These are phyloP conservation scores for Microcebus jonahi DNA, from an alignment of 2,113 vertebrate genomes.

Conservation along the genomic window DNA sequence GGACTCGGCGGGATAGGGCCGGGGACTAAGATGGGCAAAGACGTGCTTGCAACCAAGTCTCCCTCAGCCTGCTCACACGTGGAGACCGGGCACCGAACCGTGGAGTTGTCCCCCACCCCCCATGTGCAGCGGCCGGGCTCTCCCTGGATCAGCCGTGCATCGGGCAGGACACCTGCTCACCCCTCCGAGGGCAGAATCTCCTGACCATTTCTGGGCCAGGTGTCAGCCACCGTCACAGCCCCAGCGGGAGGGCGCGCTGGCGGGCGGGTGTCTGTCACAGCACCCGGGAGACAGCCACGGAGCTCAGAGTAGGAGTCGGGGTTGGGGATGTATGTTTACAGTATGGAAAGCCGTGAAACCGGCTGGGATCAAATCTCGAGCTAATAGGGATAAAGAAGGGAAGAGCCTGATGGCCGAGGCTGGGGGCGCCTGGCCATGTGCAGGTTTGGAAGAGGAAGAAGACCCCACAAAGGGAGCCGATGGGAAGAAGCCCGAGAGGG, in stretches of 20 bases:
- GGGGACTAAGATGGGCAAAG: background rate
- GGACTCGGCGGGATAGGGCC: fast-evolving
- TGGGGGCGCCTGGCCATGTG: fast-evolving
- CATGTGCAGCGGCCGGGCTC: background rate
- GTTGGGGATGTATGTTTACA: fast-evolving
- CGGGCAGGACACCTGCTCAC: background rate
- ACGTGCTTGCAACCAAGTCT: fast-evolving
- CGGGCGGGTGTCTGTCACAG: background rate
- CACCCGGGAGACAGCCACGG: background rate
- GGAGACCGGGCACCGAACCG: background rate
- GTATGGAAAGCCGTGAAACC: background rate
- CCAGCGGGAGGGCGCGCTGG: fast-evolving
- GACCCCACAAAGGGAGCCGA: background rate
- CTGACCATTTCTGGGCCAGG: too few relatives aligned
- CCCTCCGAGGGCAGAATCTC: background rate
- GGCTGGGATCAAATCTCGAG: background rate
- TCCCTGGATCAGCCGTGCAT: background rate
- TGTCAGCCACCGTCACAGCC: too few relatives aligned
- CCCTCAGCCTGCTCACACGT: background rate
- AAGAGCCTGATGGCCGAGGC: background rate
- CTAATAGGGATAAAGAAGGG: background rate
- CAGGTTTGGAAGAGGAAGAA: background rate
- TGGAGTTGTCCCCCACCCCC: too few relatives aligned
- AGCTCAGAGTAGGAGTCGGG: too few relatives aligned
- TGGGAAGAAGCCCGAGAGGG: background rate